A percentile compares a stretch with the other conserved stretches of the same genome.
Conservation (phyloP, 1,140 invertebrate genomes). For the Micrasema longulum region DNA sequence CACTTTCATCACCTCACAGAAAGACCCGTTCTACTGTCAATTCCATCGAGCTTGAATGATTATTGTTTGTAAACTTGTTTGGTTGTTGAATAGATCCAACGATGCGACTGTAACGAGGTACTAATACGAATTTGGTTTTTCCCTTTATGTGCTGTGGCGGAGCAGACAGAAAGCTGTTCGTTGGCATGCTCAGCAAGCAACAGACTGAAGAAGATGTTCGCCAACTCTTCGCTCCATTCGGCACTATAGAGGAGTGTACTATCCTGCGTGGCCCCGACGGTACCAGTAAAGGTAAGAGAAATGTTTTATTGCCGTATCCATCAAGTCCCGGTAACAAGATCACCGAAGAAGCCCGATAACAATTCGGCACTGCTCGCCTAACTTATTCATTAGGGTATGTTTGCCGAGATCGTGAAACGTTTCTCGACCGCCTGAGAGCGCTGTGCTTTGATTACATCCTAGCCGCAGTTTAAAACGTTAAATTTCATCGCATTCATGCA, state of each 20-base stretch:
- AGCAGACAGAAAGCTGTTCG: slow-evolving; percentile 97
- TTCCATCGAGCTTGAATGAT: slow-evolving; percentile 51
- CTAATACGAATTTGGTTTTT: slow-evolving; percentile 37
- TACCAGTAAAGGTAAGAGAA: slow-evolving; percentile 93
- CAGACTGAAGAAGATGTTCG: slow-evolving; percentile 98
- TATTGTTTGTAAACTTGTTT: slow-evolving; percentile 51
- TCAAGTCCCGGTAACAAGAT: too few species aligned
- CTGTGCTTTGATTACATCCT: slow-evolving; percentile 41
- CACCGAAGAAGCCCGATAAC: slow-evolving; percentile 18
- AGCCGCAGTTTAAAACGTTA: slow-evolving; percentile 48
- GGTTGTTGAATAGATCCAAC: slow-evolving; percentile 30
- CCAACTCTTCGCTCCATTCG: slow-evolving; percentile 95
- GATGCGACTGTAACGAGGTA: neutral
- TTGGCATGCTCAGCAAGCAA: slow-evolving; percentile 99
- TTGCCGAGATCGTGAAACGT: slow-evolving; percentile 35
- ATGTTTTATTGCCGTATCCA: too few species aligned
- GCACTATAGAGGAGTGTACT: slow-evolving; percentile 98
- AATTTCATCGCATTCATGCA: slow-evolving; percentile 51
- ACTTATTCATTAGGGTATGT: slow-evolving; percentile 31
- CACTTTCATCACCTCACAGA: slow-evolving; percentile 39
- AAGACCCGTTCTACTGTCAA: slow-evolving; percentile 37
- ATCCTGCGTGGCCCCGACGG: slow-evolving; percentile 97
- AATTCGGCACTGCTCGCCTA: slow-evolving; percentile 12
- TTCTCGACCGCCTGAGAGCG: slow-evolving; percentile 13
- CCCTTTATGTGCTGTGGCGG: slow-evolving; percentile 53